These are phyloP conservation scores for Drosophila sp. DNA, from an alignment of 1,140 invertebrate genomes.

Conservation along the genomic window DNA sequence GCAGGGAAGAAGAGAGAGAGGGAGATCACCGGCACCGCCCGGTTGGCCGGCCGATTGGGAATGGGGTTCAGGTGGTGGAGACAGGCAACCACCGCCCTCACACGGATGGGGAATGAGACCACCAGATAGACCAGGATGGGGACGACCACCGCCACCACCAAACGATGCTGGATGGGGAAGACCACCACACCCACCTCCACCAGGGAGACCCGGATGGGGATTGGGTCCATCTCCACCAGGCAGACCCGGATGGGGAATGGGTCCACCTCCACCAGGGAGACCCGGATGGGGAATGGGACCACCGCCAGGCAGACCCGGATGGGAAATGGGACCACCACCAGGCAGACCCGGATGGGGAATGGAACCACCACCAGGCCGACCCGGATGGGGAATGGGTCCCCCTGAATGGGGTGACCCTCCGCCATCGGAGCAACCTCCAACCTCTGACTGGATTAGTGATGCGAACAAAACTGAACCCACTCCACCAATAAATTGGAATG, in stretches of 20 bases:
- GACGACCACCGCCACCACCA: no score
- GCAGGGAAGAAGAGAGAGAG: conserved; percentile 14
- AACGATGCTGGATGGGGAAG: not conserved
- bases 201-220: not conserved
- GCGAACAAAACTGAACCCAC: not conserved
- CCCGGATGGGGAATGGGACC: not conserved
- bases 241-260: conserved; percentile 12
- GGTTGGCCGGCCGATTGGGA: conserved; percentile 47
- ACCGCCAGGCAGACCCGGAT: not conserved
- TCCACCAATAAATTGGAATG: conserved; percentile 7
- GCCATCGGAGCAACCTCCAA: not conserved
- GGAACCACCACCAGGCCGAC: not conserved
- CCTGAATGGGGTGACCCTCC: not conserved
- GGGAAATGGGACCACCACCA: conserved; percentile 4
- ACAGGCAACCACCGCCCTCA: conserved; percentile 25
- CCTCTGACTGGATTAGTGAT: not conserved
- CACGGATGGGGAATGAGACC: conserved; percentile 23
- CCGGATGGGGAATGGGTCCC: conserved; percentile 20
- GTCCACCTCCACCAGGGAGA: not conserved
- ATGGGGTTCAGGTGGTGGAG: conserved; percentile 30
- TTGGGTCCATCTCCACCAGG: not conserved
- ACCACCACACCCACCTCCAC: conserved; percentile 15
- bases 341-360: conserved; percentile 11
- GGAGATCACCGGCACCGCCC: conserved; percentile 22
- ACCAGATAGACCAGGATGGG: conserved; percentile 19